phyloP scores from a whole-genome alignment of 2,797 vertebrate species.

The Xenentodon cancila region DNA sequence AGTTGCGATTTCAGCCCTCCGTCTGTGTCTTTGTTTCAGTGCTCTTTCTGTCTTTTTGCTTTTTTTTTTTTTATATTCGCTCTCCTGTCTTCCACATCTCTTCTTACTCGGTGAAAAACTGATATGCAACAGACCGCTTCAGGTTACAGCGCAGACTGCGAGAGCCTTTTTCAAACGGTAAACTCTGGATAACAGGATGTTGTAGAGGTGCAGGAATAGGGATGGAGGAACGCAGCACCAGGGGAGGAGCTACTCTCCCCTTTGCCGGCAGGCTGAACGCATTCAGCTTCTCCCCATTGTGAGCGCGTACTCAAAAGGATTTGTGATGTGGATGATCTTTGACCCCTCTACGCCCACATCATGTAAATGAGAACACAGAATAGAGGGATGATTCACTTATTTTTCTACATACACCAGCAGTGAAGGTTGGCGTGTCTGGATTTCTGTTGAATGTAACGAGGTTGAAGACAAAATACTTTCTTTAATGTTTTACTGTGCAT shows the following conservation, averaged over 20 bases:
- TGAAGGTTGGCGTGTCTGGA: not conserved
- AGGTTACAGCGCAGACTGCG: conserved; percentile 74
- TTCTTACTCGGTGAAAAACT: conserved; percentile 68
- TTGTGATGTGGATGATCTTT: conserved; percentile 86
- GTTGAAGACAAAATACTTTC: conserved; percentile 6
- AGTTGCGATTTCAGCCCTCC: conserved; percentile 38
- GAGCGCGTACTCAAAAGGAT: conserved; percentile 79
- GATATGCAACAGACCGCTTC: conserved; percentile 77
- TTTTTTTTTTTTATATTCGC: conserved; percentile 27
- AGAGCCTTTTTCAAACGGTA: conserved; percentile 76
- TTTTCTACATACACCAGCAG: conserved; percentile 20
- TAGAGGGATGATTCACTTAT: conserved; percentile 79
- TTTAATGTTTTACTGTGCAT: conserved; percentile 3
- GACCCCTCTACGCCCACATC: conserved; percentile 83
- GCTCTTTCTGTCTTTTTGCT: conserved; percentile 19
- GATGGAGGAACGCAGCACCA: conserved; percentile 49
- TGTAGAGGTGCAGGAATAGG: conserved; percentile 48
- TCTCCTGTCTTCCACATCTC: conserved; percentile 38
- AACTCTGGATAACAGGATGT: conserved; percentile 54
- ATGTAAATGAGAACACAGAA: conserved; percentile 83
- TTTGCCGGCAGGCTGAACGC: conserved; percentile 73
- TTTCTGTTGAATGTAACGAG: conserved; percentile 15
- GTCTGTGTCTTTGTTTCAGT: conserved; percentile 59
- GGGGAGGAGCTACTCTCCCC: conserved; percentile 64
- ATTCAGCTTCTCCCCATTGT: conserved; percentile 73